These are phyloP conservation scores for Meiosimyza decipiens DNA, from an alignment of 2,888 invertebrate genomes.

Conservation along the genomic window DNA sequence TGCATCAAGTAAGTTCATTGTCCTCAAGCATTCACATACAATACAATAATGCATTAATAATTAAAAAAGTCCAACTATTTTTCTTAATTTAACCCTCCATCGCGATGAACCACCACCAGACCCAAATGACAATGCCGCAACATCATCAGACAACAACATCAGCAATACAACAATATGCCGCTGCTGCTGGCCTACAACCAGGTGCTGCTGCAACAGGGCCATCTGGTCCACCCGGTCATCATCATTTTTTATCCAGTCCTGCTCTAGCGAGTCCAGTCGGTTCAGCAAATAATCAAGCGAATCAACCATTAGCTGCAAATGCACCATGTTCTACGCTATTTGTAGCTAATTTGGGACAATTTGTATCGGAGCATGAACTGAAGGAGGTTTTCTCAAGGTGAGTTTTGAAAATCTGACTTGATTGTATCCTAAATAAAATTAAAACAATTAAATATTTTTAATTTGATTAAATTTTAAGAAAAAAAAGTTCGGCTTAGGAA, in stretches of 20 bases:
- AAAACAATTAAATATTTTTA: no score
- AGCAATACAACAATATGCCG: constrained; percentile 71
- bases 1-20: constrained; percentile 65
- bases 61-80: constrained; percentile 33
- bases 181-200: constrained; percentile 56
- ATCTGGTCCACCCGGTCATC: constrained; percentile 69
- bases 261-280: constrained; percentile 89
- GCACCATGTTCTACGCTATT: constrained; percentile 97
- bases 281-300: constrained; percentile 70
- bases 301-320: constrained; percentile 72
- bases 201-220: constrained; percentile 66
- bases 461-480: no score
- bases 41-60: constrained; percentile 23
- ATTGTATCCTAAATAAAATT: no score
- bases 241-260: constrained; percentile 93
- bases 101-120: constrained; percentile 55
- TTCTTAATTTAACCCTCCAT: constrained; percentile 18
- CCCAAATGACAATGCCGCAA: constrained; percentile 70
- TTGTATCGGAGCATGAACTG: constrained; percentile 97
- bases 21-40: neutral
- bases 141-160: constrained; percentile 66
- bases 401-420: constrained; percentile 52
- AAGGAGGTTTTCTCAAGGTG: constrained; percentile 99
- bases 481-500: no score
- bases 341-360: constrained; percentile 97